Evolutionary conservation across 1,140 invertebrate species (phyloP), one percentile per base, ranked within the genome.

Genomic region (Brachionus manjavacas): DNA sequence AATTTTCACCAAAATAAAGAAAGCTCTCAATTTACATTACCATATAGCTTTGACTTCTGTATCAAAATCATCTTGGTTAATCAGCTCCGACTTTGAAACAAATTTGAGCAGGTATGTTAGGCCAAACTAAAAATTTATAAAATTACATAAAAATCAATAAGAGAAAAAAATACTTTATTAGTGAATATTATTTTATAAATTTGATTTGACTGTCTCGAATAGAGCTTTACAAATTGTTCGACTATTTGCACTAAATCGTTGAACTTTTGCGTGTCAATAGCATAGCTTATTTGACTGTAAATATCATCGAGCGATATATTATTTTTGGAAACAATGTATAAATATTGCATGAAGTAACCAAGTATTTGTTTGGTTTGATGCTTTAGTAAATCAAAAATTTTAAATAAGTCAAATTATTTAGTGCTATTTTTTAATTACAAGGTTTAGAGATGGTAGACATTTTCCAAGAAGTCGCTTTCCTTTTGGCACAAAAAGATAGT

Each of bases 191-290:
- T 81, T 43, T 81, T 60, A 12, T 81, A 81, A 46, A 81, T 39
- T 81, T 81, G 79, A 68, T 43, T 46, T 23, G 79, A 43, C 35
- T 81, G 79, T 41, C 52, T 64, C 39, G 79, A 64, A 43, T 81
- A 81, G 8, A 81, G 16, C 8, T 23, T 16, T 6, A 81, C 79
- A 81, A 81, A 81, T 68, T 81, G 52, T 11, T 68, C 28, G 6
- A 39, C 79, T 16, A 81, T 81, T 64, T 81, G 52, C 11, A 64
- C 41, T 64, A 81, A 64, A 46, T 81, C 79, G 35, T 20, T 64
- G 25, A 81, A 81, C 25, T 81, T 81, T 81, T 81, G 79, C 4
- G 79, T 81, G 31, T 81, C 79, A 81, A 81, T 81, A 43, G 52
- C 49, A 25, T 68, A 64, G 16, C 52, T 43, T 39, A 81, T 81